Conservation (phyloP, 2,888 invertebrate species). For the Opisthograptis luteolata region DNA sequence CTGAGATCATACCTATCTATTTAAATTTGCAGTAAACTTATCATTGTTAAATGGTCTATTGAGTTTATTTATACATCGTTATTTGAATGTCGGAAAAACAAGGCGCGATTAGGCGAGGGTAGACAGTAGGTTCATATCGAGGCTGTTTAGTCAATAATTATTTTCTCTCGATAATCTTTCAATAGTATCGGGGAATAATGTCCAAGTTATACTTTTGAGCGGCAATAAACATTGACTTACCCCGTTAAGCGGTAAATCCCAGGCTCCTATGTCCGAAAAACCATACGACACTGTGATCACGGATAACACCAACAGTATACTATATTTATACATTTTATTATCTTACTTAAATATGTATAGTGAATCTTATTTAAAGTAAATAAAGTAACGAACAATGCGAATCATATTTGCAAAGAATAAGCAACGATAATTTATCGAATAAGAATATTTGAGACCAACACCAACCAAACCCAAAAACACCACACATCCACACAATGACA, state of each 20-base stretch:
- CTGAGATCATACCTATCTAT: too few relatives aligned
- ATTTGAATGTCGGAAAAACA: too few relatives aligned
- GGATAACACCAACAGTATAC: slow-evolving; percentile 59
- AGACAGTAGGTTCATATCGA: too few relatives aligned
- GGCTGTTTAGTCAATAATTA: too few relatives aligned
- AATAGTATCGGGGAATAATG: not conserved
- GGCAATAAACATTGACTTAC: slow-evolving; percentile 55
- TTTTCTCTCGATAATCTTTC: too few relatives aligned
- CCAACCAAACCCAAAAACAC: slow-evolving; percentile 5
- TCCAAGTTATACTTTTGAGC: not conserved
- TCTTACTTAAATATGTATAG: not conserved
- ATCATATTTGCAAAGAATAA: slow-evolving; percentile 18
- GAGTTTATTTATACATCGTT: too few relatives aligned
- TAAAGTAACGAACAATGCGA: not conserved
- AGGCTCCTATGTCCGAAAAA: slow-evolving; percentile 87
- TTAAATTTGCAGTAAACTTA: too few relatives aligned
- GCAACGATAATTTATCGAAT: not conserved
- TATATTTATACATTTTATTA: slow-evolving; percentile 59
- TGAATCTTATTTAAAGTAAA: slow-evolving; percentile 12
- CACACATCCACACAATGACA: too few relatives aligned
- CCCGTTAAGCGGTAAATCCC: slow-evolving; percentile 85
- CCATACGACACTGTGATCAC: slow-evolving; percentile 62
- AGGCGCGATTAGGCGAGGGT: too few relatives aligned
- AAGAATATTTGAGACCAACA: slow-evolving; percentile 9
- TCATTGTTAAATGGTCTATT: too few relatives aligned